These are phyloP conservation scores for Vanacampus margaritifer DNA, from an alignment of 2,113 vertebrate genomes.

Conservation along the genomic window DNA sequence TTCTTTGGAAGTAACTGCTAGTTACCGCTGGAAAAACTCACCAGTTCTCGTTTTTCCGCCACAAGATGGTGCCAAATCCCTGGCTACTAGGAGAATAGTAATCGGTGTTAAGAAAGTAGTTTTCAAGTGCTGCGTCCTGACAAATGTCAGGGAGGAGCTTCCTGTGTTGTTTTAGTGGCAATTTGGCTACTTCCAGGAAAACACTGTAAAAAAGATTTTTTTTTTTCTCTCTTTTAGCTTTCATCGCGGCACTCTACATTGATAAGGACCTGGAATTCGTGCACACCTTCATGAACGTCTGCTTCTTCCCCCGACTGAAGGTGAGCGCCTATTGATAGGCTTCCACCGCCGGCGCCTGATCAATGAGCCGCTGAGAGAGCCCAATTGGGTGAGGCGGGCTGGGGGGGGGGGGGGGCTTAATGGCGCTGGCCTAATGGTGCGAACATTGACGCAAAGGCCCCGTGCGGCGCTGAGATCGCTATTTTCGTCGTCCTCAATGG, in stretches of 20 bases:
- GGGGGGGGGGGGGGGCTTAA: slow-evolving; percentile 41
- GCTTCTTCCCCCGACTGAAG: slow-evolving; percentile 96
- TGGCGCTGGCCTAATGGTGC: slow-evolving; percentile 45
- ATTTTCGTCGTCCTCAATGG: slow-evolving; percentile 46
- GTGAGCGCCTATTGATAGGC: slow-evolving; percentile 55
- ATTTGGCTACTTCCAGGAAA: too few relatives aligned
- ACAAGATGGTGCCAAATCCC: too few relatives aligned
- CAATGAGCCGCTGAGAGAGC: slow-evolving; percentile 45
- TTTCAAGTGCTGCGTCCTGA: too few relatives aligned
- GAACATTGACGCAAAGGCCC: slow-evolving; percentile 34
- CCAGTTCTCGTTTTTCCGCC: too few relatives aligned
- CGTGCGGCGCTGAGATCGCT: slow-evolving; percentile 43
- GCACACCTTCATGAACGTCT: slow-evolving; percentile 99
- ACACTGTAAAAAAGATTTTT: neutral
- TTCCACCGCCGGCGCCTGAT: slow-evolving; percentile 25
- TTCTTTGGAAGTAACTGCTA: too few relatives aligned
- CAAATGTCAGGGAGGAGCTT: too few relatives aligned
- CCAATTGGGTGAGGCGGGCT: slow-evolving; percentile 18
- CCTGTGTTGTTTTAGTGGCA: too few relatives aligned
- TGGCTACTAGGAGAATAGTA: too few relatives aligned
- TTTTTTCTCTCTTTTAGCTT: slow-evolving; percentile 73
- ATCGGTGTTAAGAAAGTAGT: too few relatives aligned
- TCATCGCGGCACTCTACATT: slow-evolving; percentile 96
- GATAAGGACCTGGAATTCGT: slow-evolving; percentile 97
- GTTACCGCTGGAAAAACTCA: too few relatives aligned